phyloP scores from a whole-genome alignment of 2,113 vertebrate species.

The Odocoileus hemionus region DNA sequence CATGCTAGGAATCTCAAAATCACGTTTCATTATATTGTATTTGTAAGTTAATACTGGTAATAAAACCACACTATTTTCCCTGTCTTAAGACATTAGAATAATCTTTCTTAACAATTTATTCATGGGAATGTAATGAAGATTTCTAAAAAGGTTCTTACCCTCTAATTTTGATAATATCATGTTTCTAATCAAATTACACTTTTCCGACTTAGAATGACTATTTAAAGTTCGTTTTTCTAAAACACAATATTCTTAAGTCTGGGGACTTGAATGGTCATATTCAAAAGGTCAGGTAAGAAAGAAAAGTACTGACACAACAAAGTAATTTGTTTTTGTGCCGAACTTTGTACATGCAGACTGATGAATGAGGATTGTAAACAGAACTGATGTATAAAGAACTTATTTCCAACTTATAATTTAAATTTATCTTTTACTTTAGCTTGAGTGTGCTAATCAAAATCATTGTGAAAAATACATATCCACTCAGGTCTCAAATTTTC shows the following conservation, averaged over 20 bases:
- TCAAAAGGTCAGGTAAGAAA: constrained; percentile 26
- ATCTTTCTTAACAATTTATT: constrained; percentile 42
- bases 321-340: neutral
- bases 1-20: neutral
- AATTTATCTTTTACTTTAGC: neutral
- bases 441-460: neutral
- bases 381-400: neutral
- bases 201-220: constrained; percentile 25
- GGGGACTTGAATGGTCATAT: neutral
- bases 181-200: constrained; percentile 58
- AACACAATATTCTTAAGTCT: constrained; percentile 4
- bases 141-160: neutral
- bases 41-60: neutral
- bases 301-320: neutral
- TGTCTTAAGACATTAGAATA: neutral
- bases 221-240: constrained; percentile 60
- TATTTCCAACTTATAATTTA: neutral
- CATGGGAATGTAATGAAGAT: neutral
- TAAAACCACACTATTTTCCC: neutral
- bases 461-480: neutral
- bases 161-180: neutral
- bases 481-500: neutral
- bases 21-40: neutral
- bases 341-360: neutral
- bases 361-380: neutral